phyloP scores from a whole-genome alignment of 2,888 invertebrate species.

The Horisme vitalbata region DNA sequence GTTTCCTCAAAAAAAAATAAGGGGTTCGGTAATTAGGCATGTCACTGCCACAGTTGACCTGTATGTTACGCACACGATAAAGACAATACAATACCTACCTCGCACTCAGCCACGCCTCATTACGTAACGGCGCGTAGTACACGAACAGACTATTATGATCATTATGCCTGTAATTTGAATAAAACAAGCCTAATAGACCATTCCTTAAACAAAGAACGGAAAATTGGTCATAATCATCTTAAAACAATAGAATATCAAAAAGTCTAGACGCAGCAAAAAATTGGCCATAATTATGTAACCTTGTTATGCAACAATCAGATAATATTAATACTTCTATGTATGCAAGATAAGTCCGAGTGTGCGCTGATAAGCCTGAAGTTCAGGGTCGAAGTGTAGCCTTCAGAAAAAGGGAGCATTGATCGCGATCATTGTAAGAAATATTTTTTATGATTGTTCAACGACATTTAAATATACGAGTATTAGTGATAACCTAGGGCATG shows the following conservation, averaged over 20 bases:
- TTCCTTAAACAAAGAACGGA: conserved; percentile 20
- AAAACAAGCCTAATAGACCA: conserved; percentile 15
- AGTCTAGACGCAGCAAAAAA: conserved; percentile 28
- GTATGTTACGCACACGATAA: conserved; percentile 24
- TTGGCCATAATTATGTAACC: conserved; percentile 27
- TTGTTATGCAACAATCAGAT: conserved; percentile 25
- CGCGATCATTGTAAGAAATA: conserved; percentile 30
- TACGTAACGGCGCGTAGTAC: conserved; percentile 28
- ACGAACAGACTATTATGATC: background rate
- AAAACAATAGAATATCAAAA: conserved; percentile 23
- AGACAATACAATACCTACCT: conserved; percentile 13
- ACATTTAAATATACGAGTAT: conserved; percentile 32
- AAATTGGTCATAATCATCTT: conserved; percentile 21
- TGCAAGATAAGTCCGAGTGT: conserved; percentile 32
- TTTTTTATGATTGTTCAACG: conserved; percentile 21
- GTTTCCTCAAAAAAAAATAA: conserved; percentile 9
- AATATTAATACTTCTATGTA: conserved; percentile 22
- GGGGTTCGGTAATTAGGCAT: conserved; percentile 10
- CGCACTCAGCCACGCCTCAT: conserved; percentile 19
- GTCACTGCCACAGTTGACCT: conserved; percentile 22
- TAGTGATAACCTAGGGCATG: conserved; percentile 45
- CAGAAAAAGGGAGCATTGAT: conserved; percentile 37
- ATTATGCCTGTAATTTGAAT: conserved; percentile 11
- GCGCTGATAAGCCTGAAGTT: conserved; percentile 33
- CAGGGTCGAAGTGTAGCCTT: conserved; percentile 25